These are phyloP conservation scores for Rosalia funebris DNA, from an alignment of 2,888 invertebrate species.

Conservation along the genomic window DNA sequence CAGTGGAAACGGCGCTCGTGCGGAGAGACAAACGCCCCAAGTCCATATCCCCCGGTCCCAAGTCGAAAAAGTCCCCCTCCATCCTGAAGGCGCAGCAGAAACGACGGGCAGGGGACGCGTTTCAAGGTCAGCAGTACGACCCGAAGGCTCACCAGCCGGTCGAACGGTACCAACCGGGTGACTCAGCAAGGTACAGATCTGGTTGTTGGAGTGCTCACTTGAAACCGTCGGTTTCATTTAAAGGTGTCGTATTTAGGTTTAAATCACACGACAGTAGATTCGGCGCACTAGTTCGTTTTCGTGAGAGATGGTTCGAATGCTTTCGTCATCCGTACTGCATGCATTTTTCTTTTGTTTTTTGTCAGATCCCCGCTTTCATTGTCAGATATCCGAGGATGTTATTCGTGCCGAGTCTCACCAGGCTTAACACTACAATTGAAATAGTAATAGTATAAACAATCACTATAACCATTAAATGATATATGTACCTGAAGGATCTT, in stretches of 20 bases:
- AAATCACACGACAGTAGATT: slow-evolving; percentile 23
- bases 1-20: slow-evolving; percentile 57
- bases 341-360: slow-evolving; percentile 21
- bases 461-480: no score
- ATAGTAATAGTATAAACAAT: no score
- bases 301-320: slow-evolving; percentile 33
- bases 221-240: slow-evolving; percentile 77
- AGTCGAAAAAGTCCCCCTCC: slow-evolving; percentile 57
- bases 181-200: slow-evolving; percentile 61
- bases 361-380: no score
- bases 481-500: no score
- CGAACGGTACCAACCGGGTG: slow-evolving; percentile 77
- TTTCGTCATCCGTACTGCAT: slow-evolving; percentile 27
- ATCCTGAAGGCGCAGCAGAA: slow-evolving; percentile 58
- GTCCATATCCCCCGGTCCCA: slow-evolving; percentile 67
- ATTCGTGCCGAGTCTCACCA: no score
- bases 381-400: no score
- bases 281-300: no score
- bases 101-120: slow-evolving; percentile 59
- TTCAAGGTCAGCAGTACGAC: slow-evolving; percentile 76
- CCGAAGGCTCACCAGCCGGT: slow-evolving; percentile 79
- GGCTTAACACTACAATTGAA: no score
- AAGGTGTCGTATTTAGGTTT: slow-evolving; percentile 70
- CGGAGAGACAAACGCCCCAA: slow-evolving; percentile 64
- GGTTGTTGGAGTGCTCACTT: slow-evolving; percentile 68